Conservation (phyloP, 2,888 invertebrate genomes). For the Chrysina gloriosa region DNA sequence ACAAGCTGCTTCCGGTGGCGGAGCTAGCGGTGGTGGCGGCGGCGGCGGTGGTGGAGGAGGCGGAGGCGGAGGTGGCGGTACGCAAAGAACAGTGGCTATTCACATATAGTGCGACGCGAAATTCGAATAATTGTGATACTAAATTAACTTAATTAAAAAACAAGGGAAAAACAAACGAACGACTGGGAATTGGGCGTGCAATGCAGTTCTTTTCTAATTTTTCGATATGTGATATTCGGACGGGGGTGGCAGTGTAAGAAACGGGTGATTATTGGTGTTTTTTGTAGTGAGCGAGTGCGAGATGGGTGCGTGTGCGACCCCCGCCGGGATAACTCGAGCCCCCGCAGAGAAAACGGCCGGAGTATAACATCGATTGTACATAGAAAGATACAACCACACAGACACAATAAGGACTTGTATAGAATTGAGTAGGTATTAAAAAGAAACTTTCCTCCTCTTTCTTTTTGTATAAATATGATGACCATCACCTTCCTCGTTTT, state of each 20-base stretch:
- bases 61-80: conserved; percentile 65
- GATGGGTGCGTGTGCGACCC: conserved; percentile 42
- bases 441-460: conserved; percentile 40
- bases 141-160: conserved; percentile 42
- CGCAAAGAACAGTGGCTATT: conserved; percentile 80
- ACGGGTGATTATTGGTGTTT: neutral
- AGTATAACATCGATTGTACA: conserved; percentile 60
- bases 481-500: neutral
- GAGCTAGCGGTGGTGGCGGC: conserved; percentile 62
- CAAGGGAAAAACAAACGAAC: conserved; percentile 62
- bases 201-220: conserved; percentile 44
- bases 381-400: conserved; percentile 46
- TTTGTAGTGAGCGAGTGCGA: conserved; percentile 31
- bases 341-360: conserved; percentile 49
- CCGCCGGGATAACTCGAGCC: conserved; percentile 54
- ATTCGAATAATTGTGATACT: conserved; percentile 60
- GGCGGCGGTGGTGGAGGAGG: conserved; percentile 61
- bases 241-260: conserved; percentile 22
- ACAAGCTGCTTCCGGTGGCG: conserved; percentile 63
- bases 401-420: conserved; percentile 61
- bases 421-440: conserved; percentile 55
- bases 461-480: conserved; percentile 46
- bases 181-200: too few species aligned
- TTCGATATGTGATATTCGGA: conserved; percentile 40
- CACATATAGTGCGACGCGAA: conserved; percentile 68